These are phyloP conservation scores for Hartigia nigra DNA, from an alignment of 2,888 invertebrate species.

Conservation along the genomic window DNA sequence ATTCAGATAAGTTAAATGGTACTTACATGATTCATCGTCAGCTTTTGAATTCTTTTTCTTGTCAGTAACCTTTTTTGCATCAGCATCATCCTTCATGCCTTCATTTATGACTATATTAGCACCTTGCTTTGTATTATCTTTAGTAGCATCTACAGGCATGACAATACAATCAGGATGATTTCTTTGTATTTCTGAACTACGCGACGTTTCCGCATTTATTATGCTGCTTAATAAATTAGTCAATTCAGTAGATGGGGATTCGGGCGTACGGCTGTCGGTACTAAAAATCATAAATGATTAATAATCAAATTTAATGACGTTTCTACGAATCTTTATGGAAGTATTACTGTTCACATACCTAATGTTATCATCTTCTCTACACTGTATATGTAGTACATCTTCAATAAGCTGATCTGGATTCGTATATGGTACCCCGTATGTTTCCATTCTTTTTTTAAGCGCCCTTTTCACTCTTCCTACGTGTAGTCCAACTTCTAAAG, in stretches of 20 bases:
- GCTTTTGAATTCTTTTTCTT: neutral
- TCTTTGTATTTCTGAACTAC: constrained; percentile 25
- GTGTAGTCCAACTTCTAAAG: constrained; percentile 73
- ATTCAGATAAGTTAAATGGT: neutral
- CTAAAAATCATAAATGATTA: constrained; percentile 8
- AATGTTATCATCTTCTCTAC: constrained; percentile 69
- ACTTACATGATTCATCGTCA: neutral
- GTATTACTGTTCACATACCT: constrained; percentile 32
- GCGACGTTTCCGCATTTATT: constrained; percentile 36
- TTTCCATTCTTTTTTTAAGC: constrained; percentile 70
- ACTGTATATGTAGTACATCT: constrained; percentile 77
- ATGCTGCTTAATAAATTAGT: constrained; percentile 45
- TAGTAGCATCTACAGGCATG: neutral
- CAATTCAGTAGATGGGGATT: constrained; percentile 47
- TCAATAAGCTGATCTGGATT: constrained; percentile 79
- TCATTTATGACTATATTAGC: constrained; percentile 10
- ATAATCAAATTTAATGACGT: neutral
- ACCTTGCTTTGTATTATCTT: neutral
- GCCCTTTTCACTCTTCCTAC: constrained; percentile 71
- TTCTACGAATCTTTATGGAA: constrained; percentile 4
- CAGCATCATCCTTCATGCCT: constrained; percentile 19
- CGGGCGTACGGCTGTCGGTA: constrained; percentile 22
- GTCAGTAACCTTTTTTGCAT: neutral
- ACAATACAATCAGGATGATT: neutral
- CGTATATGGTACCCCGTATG: constrained; percentile 73